Evolutionary conservation across 2,113 vertebrate species (phyloP).

Genomic region (Corydoras maculifer): DNA sequence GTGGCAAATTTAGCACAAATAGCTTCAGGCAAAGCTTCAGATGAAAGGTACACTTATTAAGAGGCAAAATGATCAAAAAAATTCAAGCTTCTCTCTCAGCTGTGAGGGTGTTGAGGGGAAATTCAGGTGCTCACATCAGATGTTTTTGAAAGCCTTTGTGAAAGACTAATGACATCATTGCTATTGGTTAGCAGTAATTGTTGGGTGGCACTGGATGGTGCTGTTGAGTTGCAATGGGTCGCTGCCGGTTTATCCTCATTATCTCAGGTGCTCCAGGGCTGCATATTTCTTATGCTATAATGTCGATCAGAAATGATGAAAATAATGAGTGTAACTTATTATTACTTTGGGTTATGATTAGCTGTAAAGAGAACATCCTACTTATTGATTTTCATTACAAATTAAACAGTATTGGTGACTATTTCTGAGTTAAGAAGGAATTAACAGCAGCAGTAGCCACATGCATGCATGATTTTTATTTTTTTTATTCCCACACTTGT

Average conservation of each 20-base stretch:
- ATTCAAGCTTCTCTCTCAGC: background rate
- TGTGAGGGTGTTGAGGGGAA: background rate
- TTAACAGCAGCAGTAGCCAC: background rate
- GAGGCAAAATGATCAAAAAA: no score
- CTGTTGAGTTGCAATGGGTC: conserved; percentile 30
- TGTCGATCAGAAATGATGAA: background rate
- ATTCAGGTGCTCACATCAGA: conserved; percentile 1
- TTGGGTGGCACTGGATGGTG: conserved; percentile 34
- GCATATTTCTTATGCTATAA: background rate
- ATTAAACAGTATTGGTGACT: background rate
- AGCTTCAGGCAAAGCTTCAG: background rate
- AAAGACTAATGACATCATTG: conserved; percentile 12
- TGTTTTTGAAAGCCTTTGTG: background rate
- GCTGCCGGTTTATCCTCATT: background rate
- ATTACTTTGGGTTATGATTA: conserved; percentile 5
- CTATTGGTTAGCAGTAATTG: background rate
- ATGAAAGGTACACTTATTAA: background rate
- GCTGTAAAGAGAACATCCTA: background rate
- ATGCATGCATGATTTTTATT: no score
- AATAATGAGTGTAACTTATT: conserved; percentile 2
- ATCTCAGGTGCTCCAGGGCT: background rate
- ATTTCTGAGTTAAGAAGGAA: background rate
- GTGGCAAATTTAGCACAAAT: background rate
- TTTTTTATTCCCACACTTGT: no score
- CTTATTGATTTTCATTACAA: conserved; percentile 1